Base-by-base conservation (phyloP, 2,888 invertebrate species). In the Torymus aiolomorphi region DNA sequence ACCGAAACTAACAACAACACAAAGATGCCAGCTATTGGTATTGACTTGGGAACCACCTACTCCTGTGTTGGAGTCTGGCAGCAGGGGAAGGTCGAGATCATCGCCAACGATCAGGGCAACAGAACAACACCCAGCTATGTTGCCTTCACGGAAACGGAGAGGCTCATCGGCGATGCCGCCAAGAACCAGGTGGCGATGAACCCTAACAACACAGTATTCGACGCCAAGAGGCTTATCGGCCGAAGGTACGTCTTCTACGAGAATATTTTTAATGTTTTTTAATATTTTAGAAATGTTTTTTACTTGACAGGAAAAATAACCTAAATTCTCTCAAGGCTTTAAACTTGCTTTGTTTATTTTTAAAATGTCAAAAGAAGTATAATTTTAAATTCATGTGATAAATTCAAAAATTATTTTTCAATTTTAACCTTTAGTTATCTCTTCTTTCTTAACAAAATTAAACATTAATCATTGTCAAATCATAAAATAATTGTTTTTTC, bases 11-110 rank as follows among this genome's bases (percentile, higher is more conserved):
- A 56, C 59, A 57, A 86, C 88, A 92, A 42, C 42, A 42, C 42
- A 42, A 42, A 14, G 61, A 91, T 87, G 88, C 92, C 92, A 91
- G 92, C 92, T 85, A 90, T 92, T 84, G 92, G 92, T 90, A 92
- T 92, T 83, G 92, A 92, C 89, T 90, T 92, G 84, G 92, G 92
- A 80, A 92, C 92, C 52, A 92, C 92, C 14, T 92, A 92, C 88
- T 92, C 92, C 83, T 92, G 92, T 84, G 92, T 92, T 31, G 96
- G 95, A 77, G 95, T 96, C 12, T 96, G 95, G 92, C 95, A 96
- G 87, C 93, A 96, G 87, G 95, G 96, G 75, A 96, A 96, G 90
- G 96, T 96, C 85, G 96, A 96, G 89, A 96, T 96, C 84, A 95
- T 96, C 89, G 92, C 93, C 83, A 93, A 93, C 89, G 92, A 93